Evolutionary conservation across 2,113 vertebrate genomes (phyloP).

Genomic region (Hemiscyllium ocellatum): DNA sequence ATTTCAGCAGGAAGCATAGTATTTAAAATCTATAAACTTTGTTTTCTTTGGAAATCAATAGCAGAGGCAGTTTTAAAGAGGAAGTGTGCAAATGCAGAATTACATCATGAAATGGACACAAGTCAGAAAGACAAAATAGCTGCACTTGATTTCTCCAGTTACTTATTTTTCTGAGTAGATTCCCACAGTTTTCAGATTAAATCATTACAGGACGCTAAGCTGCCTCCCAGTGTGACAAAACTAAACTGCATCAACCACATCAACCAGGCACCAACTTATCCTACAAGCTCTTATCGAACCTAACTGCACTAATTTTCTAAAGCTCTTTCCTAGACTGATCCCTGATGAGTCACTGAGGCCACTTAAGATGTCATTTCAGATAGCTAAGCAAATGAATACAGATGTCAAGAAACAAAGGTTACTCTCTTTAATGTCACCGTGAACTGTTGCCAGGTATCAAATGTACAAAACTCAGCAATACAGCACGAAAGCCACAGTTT

Average conservation of each 20-base stretch:
- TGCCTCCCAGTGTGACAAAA: constrained; percentile 31
- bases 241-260: background rate
- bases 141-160: background rate
- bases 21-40: constrained; percentile 20
- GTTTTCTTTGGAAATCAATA: constrained; percentile 22
- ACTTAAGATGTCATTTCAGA: background rate
- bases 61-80: background rate
- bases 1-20: background rate
- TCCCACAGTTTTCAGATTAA: background rate
- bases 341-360: background rate
- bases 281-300: background rate
- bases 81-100: background rate
- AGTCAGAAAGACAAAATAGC: too few species aligned
- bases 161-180: constrained; percentile 6
- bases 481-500: background rate
- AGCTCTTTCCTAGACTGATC: background rate
- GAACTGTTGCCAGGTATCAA: background rate
- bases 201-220: background rate
- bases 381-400: constrained; percentile 1
- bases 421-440: background rate
- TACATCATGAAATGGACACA: background rate
- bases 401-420: constrained; percentile 14
- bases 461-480: background rate
- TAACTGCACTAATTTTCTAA: background rate
- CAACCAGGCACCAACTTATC: background rate